These are phyloP conservation scores for Sweltsa coloradensis DNA, from an alignment of 1,140 invertebrate species.

Conservation along the genomic window DNA sequence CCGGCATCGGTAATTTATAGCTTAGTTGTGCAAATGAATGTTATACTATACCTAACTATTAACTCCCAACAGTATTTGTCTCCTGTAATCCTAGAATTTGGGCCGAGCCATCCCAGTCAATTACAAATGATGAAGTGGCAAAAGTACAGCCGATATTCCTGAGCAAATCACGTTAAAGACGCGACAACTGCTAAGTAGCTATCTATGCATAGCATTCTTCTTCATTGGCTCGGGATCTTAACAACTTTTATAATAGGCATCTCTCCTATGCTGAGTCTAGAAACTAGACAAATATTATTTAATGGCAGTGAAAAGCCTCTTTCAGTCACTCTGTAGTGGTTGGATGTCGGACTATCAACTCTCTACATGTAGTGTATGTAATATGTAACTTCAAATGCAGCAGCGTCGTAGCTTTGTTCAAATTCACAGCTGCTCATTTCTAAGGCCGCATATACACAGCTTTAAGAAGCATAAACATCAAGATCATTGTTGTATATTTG, in stretches of 20 bases:
- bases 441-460: neutral
- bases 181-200: slow-evolving; percentile 1
- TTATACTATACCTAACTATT: neutral
- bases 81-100: neutral
- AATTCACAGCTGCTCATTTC: neutral
- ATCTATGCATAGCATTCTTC: neutral
- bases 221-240: slow-evolving; percentile 5
- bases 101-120: neutral
- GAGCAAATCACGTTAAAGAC: slow-evolving; percentile 10
- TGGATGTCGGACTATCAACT: neutral
- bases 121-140: slow-evolving; percentile 1
- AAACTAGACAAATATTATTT: neutral
- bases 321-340: neutral
- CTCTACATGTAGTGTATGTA: slow-evolving; percentile 1
- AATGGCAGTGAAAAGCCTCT: neutral
- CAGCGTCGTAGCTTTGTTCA: neutral
- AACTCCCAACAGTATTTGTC: neutral
- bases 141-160: slow-evolving; percentile 10
- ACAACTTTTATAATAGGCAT: neutral
- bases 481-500: too few species aligned
- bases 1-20: too few species aligned
- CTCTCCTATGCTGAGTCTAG: neutral
- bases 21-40: neutral
- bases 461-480: neutral
- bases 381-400: neutral